Evolutionary conservation across 2,113 vertebrate genomes (phyloP).

Genomic region (Hippocampus guttulatus): DNA sequence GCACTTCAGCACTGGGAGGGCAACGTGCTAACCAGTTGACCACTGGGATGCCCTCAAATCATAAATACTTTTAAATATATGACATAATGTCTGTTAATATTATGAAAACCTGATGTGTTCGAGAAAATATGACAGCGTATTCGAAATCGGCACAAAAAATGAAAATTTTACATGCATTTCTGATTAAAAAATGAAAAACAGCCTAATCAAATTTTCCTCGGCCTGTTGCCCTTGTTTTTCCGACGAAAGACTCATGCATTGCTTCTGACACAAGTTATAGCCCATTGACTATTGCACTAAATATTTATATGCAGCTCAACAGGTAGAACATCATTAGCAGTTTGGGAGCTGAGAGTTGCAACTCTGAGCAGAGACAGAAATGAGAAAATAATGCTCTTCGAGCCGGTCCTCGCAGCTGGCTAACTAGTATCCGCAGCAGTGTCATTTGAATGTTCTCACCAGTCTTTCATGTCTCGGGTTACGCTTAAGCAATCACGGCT

Average conservation of each 20-base stretch:
- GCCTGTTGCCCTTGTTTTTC: neutral
- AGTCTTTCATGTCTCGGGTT: conserved; percentile 52
- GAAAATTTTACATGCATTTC: no score
- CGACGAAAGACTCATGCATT: neutral
- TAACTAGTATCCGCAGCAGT: conserved; percentile 35
- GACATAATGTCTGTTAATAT: no score
- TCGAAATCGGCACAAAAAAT: no score
- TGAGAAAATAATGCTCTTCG: conserved; percentile 24
- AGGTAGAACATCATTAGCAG: conserved; percentile 22
- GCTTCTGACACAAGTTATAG: neutral
- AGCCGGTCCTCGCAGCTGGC: conserved; percentile 39
- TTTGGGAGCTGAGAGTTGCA: conserved; percentile 30
- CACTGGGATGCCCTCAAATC: no score
- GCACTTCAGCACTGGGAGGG: no score
- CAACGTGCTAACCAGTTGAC: no score
- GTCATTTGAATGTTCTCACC: conserved; percentile 56
- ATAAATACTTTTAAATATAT: no score
- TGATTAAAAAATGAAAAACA: no score
- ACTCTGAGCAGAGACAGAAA: conserved; percentile 21
- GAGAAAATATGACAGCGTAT: no score
- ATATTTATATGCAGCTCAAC: neutral
- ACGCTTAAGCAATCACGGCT: conserved; percentile 46
- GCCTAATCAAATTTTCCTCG: no score
- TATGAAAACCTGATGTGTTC: no score
- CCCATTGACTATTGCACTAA: neutral